These are phyloP conservation scores for Dynastes grantii DNA, from an alignment of 2,888 invertebrate genomes.

Conservation along the genomic window DNA sequence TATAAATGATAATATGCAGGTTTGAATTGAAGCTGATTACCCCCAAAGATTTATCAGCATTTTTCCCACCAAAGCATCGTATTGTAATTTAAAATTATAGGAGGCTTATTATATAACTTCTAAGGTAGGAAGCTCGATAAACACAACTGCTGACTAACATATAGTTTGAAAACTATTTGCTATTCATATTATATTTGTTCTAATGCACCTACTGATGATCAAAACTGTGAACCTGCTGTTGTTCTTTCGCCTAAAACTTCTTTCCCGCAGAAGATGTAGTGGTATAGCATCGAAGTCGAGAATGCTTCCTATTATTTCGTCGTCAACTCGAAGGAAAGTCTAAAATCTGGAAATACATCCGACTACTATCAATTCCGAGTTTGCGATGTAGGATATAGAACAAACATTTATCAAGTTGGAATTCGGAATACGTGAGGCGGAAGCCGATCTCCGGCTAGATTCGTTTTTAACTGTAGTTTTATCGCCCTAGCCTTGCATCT, in stretches of 20 bases:
- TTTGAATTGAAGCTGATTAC: too few relatives aligned
- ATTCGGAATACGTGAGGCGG: conserved; percentile 48
- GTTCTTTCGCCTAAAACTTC: conserved; percentile 13
- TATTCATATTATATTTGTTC: too few relatives aligned
- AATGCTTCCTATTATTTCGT: conserved; percentile 47
- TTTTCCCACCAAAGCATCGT: too few relatives aligned
- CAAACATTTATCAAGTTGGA: conserved; percentile 49
- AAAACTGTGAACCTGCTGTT: conserved; percentile 9
- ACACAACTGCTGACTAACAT: too few relatives aligned
- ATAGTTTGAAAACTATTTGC: too few relatives aligned
- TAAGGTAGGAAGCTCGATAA: too few relatives aligned
- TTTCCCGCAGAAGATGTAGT: background rate
- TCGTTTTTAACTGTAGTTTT: conserved; percentile 51
- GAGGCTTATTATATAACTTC: too few relatives aligned
- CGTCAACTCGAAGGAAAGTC: conserved; percentile 41
- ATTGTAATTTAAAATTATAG: too few relatives aligned
- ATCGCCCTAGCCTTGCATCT: conserved; percentile 41
- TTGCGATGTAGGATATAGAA: conserved; percentile 47
- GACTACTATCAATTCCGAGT: conserved; percentile 46
- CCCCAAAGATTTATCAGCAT: too few relatives aligned
- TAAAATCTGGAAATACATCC: conserved; percentile 42
- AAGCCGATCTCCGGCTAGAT: conserved; percentile 47
- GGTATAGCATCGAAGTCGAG: conserved; percentile 4
- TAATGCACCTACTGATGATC: background rate
- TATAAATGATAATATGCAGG: too few relatives aligned